A percentile compares a stretch with the other conserved stretches of the same genome.
Conservation (phyloP, 2,888 invertebrate genomes). For the Elegia similella region DNA sequence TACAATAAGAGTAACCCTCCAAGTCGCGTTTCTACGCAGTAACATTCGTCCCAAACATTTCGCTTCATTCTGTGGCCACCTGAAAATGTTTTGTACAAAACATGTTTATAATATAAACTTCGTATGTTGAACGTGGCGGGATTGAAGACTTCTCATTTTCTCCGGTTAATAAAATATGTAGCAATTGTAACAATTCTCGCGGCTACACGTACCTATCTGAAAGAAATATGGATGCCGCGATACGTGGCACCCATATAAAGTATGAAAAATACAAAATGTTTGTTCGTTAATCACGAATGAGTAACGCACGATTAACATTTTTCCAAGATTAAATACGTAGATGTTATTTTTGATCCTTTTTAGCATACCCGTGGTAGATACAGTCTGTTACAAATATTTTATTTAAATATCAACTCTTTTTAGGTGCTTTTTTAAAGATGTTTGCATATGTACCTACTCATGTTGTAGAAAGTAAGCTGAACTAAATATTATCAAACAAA, state of each 20-base stretch:
- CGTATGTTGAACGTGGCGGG: conserved; percentile 7
- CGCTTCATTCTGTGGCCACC: conserved; percentile 32
- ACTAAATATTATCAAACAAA: too few relatives aligned
- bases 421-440: not conserved
- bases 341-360: conserved; percentile 8
- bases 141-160: conserved; percentile 5
- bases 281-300: conserved; percentile 11
- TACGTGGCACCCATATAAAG: conserved; percentile 3
- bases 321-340: conserved; percentile 5
- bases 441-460: too few relatives aligned
- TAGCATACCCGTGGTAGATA: not conserved
- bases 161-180: conserved; percentile 12
- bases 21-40: not conserved
- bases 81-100: conserved; percentile 38
- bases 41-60: not conserved
- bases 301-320: not conserved
- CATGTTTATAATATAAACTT: conserved; percentile 21
- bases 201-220: conserved; percentile 9
- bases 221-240: conserved; percentile 8
- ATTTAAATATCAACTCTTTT: not conserved
- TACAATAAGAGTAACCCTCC: not conserved
- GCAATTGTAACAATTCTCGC: conserved; percentile 11
- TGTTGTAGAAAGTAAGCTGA: too few relatives aligned
- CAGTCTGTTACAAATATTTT: not conserved
- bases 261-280: not conserved